Evolutionary conservation across 2,888 invertebrate species (phyloP).

Genomic region (Drosophila bunnanda): DNA sequence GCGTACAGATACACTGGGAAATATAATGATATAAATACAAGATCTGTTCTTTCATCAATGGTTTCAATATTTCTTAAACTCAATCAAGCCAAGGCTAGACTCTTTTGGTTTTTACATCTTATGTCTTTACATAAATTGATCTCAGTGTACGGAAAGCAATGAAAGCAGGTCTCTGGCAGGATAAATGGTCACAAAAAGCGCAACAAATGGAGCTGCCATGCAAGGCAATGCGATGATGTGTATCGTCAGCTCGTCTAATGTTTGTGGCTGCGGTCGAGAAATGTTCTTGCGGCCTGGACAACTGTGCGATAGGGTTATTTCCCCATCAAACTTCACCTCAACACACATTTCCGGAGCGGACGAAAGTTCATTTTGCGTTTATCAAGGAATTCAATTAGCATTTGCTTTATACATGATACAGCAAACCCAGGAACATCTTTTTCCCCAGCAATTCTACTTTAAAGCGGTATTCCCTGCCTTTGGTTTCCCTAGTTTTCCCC

Average conservation of each 20-base stretch:
- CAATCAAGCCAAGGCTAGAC: not conserved
- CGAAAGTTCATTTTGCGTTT: conserved; percentile 51
- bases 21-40: not conserved
- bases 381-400: conserved; percentile 74
- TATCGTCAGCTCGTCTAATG: conserved; percentile 57
- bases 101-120: not conserved
- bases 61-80: not conserved
- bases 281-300: conserved; percentile 38
- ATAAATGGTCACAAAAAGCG: conserved; percentile 57
- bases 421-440: conserved; percentile 30
- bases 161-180: conserved; percentile 14
- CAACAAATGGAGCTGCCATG: conserved; percentile 44
- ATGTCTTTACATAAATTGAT: not conserved
- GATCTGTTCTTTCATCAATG: not conserved
- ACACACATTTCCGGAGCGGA: conserved; percentile 28
- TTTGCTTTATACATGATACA: conserved; percentile 72
- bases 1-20: conserved; percentile 16
- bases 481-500: conserved; percentile 10
- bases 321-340: conserved; percentile 28
- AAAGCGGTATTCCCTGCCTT: conserved; percentile 15
- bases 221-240: conserved; percentile 49
- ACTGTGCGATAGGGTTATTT: conserved; percentile 15
- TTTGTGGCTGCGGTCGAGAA: conserved; percentile 62
- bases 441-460: conserved; percentile 10
- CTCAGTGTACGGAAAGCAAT: not conserved